Base-by-base conservation (phyloP, 2,797 vertebrate species). In the Gambelia wislizenii region DNA sequence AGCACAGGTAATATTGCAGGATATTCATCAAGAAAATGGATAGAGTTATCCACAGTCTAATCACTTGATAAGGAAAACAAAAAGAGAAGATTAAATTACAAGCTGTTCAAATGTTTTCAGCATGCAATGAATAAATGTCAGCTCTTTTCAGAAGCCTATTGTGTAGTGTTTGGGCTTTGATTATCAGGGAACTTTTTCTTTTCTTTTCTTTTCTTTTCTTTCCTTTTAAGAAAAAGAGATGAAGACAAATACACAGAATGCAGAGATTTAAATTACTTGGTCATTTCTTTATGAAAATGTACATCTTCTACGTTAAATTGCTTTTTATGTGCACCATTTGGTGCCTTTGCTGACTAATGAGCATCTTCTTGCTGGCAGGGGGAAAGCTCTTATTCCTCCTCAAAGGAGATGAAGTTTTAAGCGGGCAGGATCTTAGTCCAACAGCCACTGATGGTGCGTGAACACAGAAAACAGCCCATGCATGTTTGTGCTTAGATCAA, bases 11-110 rank as follows among this genome's bases (percentile, higher is more conserved):
- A 86, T 92, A 90, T 86, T 91, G 47, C 79, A 75, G 12, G 61
- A 2, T 93, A 91, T 95, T 96, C 96, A 95, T 96, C 89, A 95
- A 91, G 92, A 94, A 94, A 96, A 96, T 86, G n/a, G 47, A 93
- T 84, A 89, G 67, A 85, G 59, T 56, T 90, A 93, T 91, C 85
- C 86, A 87, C 70, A 91, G 54, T 77, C 84, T 93, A 94, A 92
- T 95, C 87, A 93, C 89, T 94, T 94, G 47, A 90, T 89, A 95
- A 94, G 1, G 10, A 90, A 89, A 95, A 88, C 12, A 92, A 90
- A 67, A 83, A 44, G 39, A 2, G 69, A 91, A 90, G 91, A 94
- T 95, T 95, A 91, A 92, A 95, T 95, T 95, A 84, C 49, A 90
- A 33, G 14, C 74, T 94, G 42, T 1, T 92, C 47, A 93, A 90